Evolutionary conservation across 2,113 vertebrate species (phyloP).

Genomic region (Anseranas semipalmata): DNA sequence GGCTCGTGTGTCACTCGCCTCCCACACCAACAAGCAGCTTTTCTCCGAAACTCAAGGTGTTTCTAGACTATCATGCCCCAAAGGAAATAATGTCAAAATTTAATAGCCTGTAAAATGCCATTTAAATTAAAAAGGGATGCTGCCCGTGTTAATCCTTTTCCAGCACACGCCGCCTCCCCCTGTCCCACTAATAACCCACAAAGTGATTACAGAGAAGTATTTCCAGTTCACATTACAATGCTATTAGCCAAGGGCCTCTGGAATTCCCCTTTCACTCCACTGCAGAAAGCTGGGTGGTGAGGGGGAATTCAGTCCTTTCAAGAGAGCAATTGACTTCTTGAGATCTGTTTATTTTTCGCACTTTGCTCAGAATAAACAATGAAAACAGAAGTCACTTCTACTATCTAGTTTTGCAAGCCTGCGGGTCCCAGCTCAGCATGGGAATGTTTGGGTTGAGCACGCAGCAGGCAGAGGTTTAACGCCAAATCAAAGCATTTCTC

Average conservation of each 20-base stretch:
- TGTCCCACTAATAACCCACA: not conserved
- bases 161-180: not conserved
- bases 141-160: not conserved
- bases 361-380: not conserved
- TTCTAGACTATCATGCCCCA: not conserved
- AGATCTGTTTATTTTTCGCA: not conserved
- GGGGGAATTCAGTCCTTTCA: not conserved
- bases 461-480: not conserved
- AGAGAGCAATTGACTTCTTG: not conserved
- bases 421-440: not conserved
- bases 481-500: not conserved
- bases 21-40: not conserved
- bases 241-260: not conserved
- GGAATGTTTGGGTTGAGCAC: not conserved
- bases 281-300: not conserved
- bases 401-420: accelerated
- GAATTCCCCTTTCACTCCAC: not conserved
- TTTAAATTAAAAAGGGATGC: not conserved
- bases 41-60: not conserved
- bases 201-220: not conserved
- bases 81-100: not conserved
- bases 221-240: not conserved
- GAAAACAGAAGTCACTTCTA: not conserved
- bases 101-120: not conserved
- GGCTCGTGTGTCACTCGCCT: accelerated